Conservation (phyloP, 2,888 invertebrate species). For the Osmoderma eremita region DNA sequence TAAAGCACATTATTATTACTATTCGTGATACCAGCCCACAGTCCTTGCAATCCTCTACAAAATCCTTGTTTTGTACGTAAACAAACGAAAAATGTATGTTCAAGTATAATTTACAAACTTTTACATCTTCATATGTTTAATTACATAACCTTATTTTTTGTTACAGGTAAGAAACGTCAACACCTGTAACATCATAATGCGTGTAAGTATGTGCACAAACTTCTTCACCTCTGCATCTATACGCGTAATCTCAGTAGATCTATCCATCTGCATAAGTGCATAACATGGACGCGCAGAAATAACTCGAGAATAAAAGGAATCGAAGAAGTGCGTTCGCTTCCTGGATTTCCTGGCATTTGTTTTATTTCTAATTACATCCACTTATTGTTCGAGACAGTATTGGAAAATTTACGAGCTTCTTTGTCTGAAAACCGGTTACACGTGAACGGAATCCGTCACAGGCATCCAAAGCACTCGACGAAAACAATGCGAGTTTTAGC, state of each 20-base stretch:
- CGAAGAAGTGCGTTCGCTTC: background rate
- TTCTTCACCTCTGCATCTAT: background rate
- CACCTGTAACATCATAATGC: background rate
- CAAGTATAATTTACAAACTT: too few relatives aligned
- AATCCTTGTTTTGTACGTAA: too few relatives aligned
- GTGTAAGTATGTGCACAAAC: background rate
- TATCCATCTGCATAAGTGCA: background rate
- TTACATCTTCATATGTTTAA: background rate
- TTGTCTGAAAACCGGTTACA: conserved; percentile 12
- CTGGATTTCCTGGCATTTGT: background rate
- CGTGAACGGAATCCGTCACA: conserved; percentile 18
- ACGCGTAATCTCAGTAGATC: background rate
- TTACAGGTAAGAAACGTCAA: conserved; percentile 5
- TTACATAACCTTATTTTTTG: background rate
- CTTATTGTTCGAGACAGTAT: conserved; percentile 2
- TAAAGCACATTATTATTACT: too few relatives aligned
- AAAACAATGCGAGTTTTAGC: conserved; percentile 17
- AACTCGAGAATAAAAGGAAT: conserved; percentile 1
- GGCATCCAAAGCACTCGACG: conserved; percentile 24
- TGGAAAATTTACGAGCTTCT: conserved; percentile 4
- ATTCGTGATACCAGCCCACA: too few relatives aligned
- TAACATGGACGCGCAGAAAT: background rate
- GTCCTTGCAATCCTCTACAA: too few relatives aligned
- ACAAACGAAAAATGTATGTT: too few relatives aligned
- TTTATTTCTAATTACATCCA: background rate